A percentile compares a stretch with the other conserved stretches of the same genome.
These are phyloP conservation scores for Ameiurus melas DNA, from an alignment of 2,113 vertebrate species.

Conservation along the genomic window DNA sequence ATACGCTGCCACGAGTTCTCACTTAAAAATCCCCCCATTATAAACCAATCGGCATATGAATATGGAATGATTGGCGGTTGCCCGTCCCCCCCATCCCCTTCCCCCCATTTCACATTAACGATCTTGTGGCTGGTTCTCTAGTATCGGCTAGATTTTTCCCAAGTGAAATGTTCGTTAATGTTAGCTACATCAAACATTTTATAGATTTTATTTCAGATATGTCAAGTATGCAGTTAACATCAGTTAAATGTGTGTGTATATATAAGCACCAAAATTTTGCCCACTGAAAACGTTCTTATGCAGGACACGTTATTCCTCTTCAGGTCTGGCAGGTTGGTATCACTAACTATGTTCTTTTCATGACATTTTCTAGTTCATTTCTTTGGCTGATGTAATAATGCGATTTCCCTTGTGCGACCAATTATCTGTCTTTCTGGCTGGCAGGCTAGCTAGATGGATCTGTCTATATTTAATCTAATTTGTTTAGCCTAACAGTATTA, in stretches of 20 bases:
- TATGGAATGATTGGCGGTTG: not conserved
- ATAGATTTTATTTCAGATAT: not conserved
- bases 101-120: rapidly evolving
- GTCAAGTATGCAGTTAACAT: not conserved
- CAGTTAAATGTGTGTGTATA: not conserved
- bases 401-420: not conserved
- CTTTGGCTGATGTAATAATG: not conserved
- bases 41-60: not conserved
- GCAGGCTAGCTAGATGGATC: not conserved
- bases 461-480: not conserved
- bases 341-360: not conserved
- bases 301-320: not conserved
- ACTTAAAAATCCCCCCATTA: not conserved
- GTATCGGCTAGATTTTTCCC: not conserved
- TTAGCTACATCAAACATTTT: not conserved
- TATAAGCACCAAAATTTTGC: not conserved
- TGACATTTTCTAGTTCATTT: not conserved
- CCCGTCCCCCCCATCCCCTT: too few species aligned
- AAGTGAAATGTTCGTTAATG: not conserved
- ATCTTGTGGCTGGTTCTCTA: not conserved
- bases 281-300: not conserved
- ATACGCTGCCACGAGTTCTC: not conserved
- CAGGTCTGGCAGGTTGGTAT: not conserved
- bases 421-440: not conserved
- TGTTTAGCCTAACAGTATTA: not conserved